phyloP scores from a whole-genome alignment of 1,140 invertebrate species.

The Agrypnia vestita region DNA sequence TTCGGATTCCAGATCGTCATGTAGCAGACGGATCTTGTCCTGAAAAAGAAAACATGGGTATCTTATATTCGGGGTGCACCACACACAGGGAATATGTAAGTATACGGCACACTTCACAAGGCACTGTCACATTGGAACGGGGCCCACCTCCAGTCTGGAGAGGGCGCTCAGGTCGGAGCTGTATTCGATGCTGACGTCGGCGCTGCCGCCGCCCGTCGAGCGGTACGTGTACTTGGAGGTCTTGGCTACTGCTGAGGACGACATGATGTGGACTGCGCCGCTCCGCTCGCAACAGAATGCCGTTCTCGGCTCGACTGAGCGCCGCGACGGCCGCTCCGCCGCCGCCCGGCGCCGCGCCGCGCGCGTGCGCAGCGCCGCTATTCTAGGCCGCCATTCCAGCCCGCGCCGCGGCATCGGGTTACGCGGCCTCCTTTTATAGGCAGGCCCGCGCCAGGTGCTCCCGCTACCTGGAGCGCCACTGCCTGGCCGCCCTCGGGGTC shows the following conservation, averaged over 20 bases:
- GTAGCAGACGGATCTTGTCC: slow-evolving; percentile 98
- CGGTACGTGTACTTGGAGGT: slow-evolving; percentile 92
- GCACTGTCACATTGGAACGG: slow-evolving; percentile 46
- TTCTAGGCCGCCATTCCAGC: slow-evolving; percentile 48
- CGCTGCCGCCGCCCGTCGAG: slow-evolving; percentile 83
- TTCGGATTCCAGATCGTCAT: slow-evolving; percentile 97
- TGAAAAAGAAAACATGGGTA: slow-evolving; percentile 75
- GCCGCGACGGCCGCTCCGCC: slow-evolving; percentile 39
- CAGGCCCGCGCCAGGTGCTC: slow-evolving; percentile 38
- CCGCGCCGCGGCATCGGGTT: slow-evolving; percentile 49
- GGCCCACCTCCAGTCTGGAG: slow-evolving; percentile 92
- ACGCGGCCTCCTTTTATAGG: slow-evolving; percentile 51
- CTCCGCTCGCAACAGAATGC: slow-evolving; percentile 49
- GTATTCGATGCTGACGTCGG: slow-evolving; percentile 95
- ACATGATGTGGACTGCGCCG: slow-evolving; percentile 62
- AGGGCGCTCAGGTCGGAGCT: slow-evolving; percentile 92
- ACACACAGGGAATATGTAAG: slow-evolving; percentile 30
- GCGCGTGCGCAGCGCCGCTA: slow-evolving; percentile 49
- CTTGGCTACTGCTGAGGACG: slow-evolving; percentile 85
- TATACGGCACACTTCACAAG: slow-evolving; percentile 38
- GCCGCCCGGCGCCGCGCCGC: slow-evolving; percentile 30
- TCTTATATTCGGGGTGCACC: slow-evolving; percentile 41
- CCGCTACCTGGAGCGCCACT: neutral
- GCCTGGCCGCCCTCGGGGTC: neutral
- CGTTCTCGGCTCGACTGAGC: slow-evolving; percentile 58